A percentile compares a stretch with the other conserved stretches of the same genome.
Evolutionary conservation across 2,888 invertebrate species (phyloP).

Genomic region (Dugesia japonica): DNA sequence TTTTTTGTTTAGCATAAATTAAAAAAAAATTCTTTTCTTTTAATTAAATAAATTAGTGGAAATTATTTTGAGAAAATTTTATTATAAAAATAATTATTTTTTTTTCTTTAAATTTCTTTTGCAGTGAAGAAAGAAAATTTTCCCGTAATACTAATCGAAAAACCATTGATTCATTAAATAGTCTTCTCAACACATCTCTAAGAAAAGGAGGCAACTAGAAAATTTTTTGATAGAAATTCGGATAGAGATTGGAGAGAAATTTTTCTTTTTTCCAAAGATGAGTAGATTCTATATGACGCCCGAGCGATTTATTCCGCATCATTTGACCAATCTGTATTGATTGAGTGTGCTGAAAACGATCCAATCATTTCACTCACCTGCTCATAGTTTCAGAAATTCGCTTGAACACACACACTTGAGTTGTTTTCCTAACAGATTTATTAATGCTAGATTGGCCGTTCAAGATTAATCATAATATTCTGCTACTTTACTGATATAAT

Average conservation of each 20-base stretch:
- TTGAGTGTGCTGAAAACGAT: slow-evolving; percentile 20
- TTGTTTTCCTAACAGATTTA: slow-evolving; percentile 14
- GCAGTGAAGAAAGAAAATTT: not conserved
- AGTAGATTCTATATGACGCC: not conserved
- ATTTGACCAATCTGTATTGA: slow-evolving; percentile 16
- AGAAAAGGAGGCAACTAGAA: too few relatives aligned
- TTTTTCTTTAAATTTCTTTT: too few relatives aligned
- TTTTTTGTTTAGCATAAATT: too few relatives aligned
- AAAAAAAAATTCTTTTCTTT: too few relatives aligned
- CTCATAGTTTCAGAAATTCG: not conserved
- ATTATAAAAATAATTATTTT: too few relatives aligned
- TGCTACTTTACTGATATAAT: slow-evolving; percentile 20
- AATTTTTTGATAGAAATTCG: not conserved
- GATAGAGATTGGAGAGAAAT: not conserved
- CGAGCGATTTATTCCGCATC: slow-evolving; percentile 20
- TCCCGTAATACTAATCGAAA: not conserved
- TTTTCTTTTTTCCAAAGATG: not conserved
- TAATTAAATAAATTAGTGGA: too few relatives aligned
- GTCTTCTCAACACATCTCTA: slow-evolving; percentile 8
- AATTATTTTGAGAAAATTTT: too few relatives aligned
- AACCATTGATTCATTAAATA: slow-evolving; percentile 10
- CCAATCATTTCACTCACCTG: slow-evolving; percentile 16
- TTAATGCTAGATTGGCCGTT: slow-evolving; percentile 16
- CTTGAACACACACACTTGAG: slow-evolving; percentile 2
- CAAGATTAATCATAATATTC: slow-evolving; percentile 20